A percentile compares a stretch with the other conserved stretches of the same genome.
Conservation (phyloP, 2,113 vertebrate genomes). For the Cephalopholis sonnerati region DNA sequence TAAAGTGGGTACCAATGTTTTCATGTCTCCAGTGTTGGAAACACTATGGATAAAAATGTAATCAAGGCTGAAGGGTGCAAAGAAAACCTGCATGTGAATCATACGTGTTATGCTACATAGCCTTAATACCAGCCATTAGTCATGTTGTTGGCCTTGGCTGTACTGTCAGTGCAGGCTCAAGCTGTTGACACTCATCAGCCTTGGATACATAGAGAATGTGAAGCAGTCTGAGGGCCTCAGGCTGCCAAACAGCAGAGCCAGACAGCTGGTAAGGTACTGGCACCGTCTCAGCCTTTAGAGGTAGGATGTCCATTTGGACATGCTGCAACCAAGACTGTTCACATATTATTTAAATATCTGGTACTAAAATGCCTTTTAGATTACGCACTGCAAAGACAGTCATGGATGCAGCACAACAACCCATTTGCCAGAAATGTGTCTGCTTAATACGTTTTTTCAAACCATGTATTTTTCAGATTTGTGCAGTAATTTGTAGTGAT, state of each 20-base stretch:
- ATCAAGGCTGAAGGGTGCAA: background rate
- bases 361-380: background rate
- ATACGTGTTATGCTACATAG: conserved; percentile 37
- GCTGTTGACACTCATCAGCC: conserved; percentile 62
- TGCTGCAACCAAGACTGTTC: background rate
- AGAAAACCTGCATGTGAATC: conserved; percentile 51
- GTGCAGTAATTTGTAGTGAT: no score
- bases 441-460: no score
- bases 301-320: conserved; percentile 22
- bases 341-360: background rate
- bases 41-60: conserved; percentile 12
- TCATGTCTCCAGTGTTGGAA: background rate
- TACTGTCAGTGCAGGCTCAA: conserved; percentile 31
- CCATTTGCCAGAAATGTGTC: no score
- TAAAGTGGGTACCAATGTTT: background rate
- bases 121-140: conserved; percentile 57
- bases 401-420: rapidly evolving
- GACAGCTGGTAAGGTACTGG: conserved; percentile 40
- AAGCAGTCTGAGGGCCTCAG: conserved; percentile 24
- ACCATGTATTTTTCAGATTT: no score
- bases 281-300: background rate
- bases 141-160: conserved; percentile 46
- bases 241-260: conserved; percentile 40
- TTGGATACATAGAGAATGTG: conserved; percentile 8
- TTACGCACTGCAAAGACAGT: background rate